Base-by-base conservation (phyloP, 1,140 invertebrate species). In the Mercenaria mercenaria region DNA sequence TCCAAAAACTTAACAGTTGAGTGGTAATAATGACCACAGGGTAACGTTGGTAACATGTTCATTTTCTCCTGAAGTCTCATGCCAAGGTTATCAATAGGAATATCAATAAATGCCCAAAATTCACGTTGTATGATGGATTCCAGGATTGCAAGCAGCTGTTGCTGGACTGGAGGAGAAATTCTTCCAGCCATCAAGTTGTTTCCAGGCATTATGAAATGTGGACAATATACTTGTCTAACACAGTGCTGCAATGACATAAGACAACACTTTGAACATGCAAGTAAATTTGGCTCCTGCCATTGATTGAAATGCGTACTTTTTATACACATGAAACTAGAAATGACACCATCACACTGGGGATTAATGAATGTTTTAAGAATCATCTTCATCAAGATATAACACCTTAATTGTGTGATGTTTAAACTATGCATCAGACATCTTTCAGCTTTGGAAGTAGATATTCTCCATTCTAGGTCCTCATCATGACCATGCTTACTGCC, bases 321-420 rank as follows among this genome's bases (percentile, higher is more conserved):
- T 32, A 34, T 69, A 69, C 64, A 69, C n/a, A 32, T 29, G 20
- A 69, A 69, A 69, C 64, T 69, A 32, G 64, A 69, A 32, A 69
- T 11, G 11, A 2, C 20, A 34, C 32, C 64, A 15, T 29, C 6
- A 34, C 10, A 11, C 32, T 20, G 13, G 6, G 64, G 4, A 32
- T 29, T 34, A 10, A 69, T 69, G 32, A 34, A 37, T 8, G 64
- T 32, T 69, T 69, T 69, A 10, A 34, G 2, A n/a, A 69, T 69
- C n/a, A 69, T 69, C 20, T 69, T 69, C 29, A 69, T 10, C 6
- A 69, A 34, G 29, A 69, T 20, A 69, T 32, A 29, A 34, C 64
- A 69, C 32, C 64, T 69, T 3, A 69, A 8, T n/a, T 69, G 64
- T 20, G 64, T 69, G 6, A 69, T 69, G 20, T 69, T 69, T 15